phyloP scores from a whole-genome alignment of 2,797 vertebrate species.

The Columba guinea region DNA sequence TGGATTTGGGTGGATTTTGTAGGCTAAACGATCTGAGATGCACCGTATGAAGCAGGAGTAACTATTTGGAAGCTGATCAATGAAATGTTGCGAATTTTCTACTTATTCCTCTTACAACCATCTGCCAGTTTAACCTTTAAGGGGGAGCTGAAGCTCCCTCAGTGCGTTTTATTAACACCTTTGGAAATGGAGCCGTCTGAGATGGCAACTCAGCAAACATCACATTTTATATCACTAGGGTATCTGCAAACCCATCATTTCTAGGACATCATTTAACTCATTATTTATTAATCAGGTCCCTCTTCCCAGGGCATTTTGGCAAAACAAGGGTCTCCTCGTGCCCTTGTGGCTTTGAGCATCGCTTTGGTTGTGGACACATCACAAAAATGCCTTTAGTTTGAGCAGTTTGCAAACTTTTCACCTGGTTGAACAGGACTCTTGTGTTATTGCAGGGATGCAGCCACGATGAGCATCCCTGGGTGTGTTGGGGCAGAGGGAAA shows the following conservation, averaged over 20 bases:
- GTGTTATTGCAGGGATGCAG: too few relatives aligned
- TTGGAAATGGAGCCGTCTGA: background rate
- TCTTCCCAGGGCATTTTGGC: background rate
- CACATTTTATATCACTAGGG: background rate
- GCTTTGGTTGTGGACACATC: fast-evolving
- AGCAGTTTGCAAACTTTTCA: background rate
- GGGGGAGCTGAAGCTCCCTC: background rate
- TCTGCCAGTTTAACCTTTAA: constrained; percentile 10
- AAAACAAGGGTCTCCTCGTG: background rate
- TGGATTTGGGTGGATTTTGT: constrained; percentile 47
- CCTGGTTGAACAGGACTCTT: background rate
- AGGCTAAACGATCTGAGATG: constrained; percentile 27
- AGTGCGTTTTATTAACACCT: background rate
- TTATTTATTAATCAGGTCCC: background rate
- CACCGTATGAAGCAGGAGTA: background rate
- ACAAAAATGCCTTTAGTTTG: background rate
- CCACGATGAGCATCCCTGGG: background rate
- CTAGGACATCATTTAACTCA: background rate
- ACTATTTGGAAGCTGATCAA: constrained; percentile 31
- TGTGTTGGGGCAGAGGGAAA: fast-evolving
- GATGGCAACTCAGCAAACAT: background rate
- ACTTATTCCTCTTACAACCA: background rate
- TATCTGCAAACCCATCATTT: background rate
- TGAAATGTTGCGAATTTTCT: background rate
- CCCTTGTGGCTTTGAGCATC: fast-evolving